These are phyloP conservation scores for Falcunculus frontatus DNA, from an alignment of 2,113 vertebrate species.

Conservation along the genomic window DNA sequence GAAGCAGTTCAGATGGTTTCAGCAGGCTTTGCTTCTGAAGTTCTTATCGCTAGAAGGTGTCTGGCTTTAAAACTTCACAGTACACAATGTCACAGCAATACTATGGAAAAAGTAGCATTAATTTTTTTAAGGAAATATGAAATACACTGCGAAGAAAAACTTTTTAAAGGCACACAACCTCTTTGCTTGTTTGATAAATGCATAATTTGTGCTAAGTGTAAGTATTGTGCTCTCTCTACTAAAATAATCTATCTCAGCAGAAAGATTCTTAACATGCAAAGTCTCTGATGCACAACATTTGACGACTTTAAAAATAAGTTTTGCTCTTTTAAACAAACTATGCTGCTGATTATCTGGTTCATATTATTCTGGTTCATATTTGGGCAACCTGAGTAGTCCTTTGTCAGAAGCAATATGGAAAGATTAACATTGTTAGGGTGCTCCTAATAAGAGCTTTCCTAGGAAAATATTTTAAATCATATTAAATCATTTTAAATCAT, in stretches of 20 bases:
- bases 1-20: conserved; percentile 71
- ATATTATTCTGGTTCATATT: not conserved
- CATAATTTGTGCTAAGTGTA: not conserved
- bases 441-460: not conserved
- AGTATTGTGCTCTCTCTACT: not conserved
- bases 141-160: not conserved
- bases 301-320: not conserved
- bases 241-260: not conserved
- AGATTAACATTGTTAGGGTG: not conserved
- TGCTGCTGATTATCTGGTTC: not conserved
- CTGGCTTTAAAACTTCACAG: conserved; percentile 54
- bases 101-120: not conserved
- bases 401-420: not conserved
- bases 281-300: not conserved
- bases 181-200: not conserved
- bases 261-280: not conserved
- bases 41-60: conserved; percentile 63
- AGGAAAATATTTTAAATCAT: not conserved
- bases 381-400: not conserved
- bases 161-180: not conserved
- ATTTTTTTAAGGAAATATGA: not conserved
- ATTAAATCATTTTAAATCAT: too few species aligned
- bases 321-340: not conserved
- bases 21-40: conserved; percentile 69
- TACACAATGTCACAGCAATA: not conserved